Base-by-base conservation (phyloP, 2,113 vertebrate genomes). In the Australoheros scitulus region DNA sequence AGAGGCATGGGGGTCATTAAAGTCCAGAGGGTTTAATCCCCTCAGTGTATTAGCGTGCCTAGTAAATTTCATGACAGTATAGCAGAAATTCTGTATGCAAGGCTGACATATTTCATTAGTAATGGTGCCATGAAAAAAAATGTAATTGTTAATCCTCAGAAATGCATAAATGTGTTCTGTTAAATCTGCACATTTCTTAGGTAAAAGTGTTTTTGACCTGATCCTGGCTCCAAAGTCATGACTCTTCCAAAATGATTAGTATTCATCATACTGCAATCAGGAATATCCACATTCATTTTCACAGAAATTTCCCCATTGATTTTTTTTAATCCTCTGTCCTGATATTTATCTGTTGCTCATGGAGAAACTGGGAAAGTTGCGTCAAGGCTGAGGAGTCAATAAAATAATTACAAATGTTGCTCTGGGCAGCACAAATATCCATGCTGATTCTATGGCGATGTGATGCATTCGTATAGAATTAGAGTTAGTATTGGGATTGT, bases 1-100 rank as follows among this genome's bases (percentile, higher is more conserved):
- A 26, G 59, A 81, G 84, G 74, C 55, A 4, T 13, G 11, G 26
- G 26, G 82, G 80, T 86, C 81, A 79, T 89, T 87, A 80, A 41
- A 80, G 87, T 79, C 68, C 77, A 77, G 22, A 85, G 47, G 72
- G 76, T 70, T 82, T 79, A 79, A 88, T 85, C 84, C 79, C 41
- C 34, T 1, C 2, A 52, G 76, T 80, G 79, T 52, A 15, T 58
- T 81, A 86, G 81, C 77, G 34, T 64, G 75, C 76, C 20, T 10
- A 52, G 65, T 20, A 2, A 43, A 70, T 20, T 50, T 29, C 15
- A 50, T 70, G 41, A 18, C 65, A 10, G 38, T 38, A n/a, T 65
- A 8, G n/a, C 38, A 20, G 65, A 29, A 29, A 29, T 68, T 68
- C 11, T 50, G 36, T 52, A 36, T 57, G 86, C 56, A 0, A 11